These are phyloP conservation scores for Orchesella cincta DNA, from an alignment of 1,140 invertebrate species.

Conservation along the genomic window DNA sequence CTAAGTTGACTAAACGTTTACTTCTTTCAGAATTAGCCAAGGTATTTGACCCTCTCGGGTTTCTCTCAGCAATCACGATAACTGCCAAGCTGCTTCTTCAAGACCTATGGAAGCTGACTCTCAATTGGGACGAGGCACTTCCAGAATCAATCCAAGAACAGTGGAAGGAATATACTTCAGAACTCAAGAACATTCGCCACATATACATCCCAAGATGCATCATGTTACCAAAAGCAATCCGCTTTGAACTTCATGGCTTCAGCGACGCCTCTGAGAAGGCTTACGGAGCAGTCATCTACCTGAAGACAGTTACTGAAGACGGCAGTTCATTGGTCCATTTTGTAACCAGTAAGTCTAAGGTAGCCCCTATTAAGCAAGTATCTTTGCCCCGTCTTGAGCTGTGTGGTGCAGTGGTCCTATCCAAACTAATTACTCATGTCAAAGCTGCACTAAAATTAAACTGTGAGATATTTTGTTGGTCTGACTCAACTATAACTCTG, in stretches of 20 bases:
- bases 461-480: constrained; percentile 28
- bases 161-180: not conserved
- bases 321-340: not conserved
- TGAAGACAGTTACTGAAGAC: not conserved
- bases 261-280: not conserved
- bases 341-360: constrained; percentile 24
- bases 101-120: constrained; percentile 29
- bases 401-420: constrained; percentile 55
- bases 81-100: constrained; percentile 45
- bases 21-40: constrained; percentile 38
- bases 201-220: not conserved
- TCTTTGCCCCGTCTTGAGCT: constrained; percentile 60
- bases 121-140: constrained; percentile 37
- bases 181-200: not conserved
- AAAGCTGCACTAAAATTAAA: not conserved
- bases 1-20: constrained; percentile 44
- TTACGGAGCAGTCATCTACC: constrained; percentile 1
- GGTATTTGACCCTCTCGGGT: constrained; percentile 48
- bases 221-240: constrained; percentile 29
- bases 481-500: constrained; percentile 35
- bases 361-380: constrained; percentile 48
- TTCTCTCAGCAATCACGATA: constrained; percentile 32
- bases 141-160: not conserved
- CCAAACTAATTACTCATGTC: constrained; percentile 49
- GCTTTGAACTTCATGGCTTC: constrained; percentile 17